Percentiles rank a stretch among this genome's conserved stretches.
These are phyloP conservation scores for Cheiracanthium punctorium DNA, from an alignment of 2,888 invertebrate genomes.

Conservation along the genomic window DNA sequence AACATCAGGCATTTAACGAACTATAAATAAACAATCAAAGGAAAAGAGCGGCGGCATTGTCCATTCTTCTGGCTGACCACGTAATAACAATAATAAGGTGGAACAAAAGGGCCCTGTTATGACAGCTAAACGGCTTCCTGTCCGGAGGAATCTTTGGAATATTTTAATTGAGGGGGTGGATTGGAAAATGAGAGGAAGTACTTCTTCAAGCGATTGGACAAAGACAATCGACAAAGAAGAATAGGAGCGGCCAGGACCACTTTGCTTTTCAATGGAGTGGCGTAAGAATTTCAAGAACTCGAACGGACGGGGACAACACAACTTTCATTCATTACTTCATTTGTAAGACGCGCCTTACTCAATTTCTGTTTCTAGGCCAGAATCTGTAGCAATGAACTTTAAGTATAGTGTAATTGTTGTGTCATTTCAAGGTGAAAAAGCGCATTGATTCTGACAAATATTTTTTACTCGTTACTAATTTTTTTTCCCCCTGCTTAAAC, in stretches of 20 bases:
- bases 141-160: slow-evolving; percentile 42
- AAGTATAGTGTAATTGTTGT: not conserved
- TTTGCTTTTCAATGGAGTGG: slow-evolving; percentile 31
- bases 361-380: not conserved
- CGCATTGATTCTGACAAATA: no score
- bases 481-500: no score
- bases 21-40: slow-evolving; percentile 66
- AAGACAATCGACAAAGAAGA: slow-evolving; percentile 48
- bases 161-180: slow-evolving; percentile 59
- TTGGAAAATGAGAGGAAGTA: slow-evolving; percentile 62
- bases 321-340: not conserved
- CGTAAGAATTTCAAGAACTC: slow-evolving; percentile 42
- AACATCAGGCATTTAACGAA: slow-evolving; percentile 15
- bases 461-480: no score
- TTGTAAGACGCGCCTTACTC: not conserved
- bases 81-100: slow-evolving; percentile 47
- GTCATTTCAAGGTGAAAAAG: not conserved
- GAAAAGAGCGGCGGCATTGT: slow-evolving; percentile 47
- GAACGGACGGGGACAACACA: not conserved
- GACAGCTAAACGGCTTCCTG: slow-evolving; percentile 63
- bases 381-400: not conserved
- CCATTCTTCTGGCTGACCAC: slow-evolving; percentile 55
- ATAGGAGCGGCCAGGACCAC: slow-evolving; percentile 17
- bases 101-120: slow-evolving; percentile 60
- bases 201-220: slow-evolving; percentile 60